Evolutionary conservation across 2,113 vertebrate species (phyloP), one percentile per base, ranked within the genome.

Genomic region (Chionomys nivalis): DNA sequence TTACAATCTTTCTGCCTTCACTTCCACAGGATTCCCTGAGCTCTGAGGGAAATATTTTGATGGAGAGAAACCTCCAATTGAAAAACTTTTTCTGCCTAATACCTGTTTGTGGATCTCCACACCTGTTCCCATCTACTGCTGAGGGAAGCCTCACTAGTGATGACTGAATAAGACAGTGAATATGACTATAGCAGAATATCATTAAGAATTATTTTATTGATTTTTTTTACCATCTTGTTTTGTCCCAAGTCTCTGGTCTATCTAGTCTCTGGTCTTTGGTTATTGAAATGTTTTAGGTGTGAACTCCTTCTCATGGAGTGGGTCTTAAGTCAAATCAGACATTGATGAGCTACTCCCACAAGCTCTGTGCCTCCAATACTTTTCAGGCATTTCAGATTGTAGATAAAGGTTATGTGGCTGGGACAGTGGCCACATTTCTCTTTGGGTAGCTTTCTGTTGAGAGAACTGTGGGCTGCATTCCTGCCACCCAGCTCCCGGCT

Each of bases 101-200:
- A 5, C 14, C 66, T 70, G 0, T 17, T 36, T n/a, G 7, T n/a
- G 68, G 33, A 23, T n/a, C 6, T 3, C 6, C 3, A 16, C 6
- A 36, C 5, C 33, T 70, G 33, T 70, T 70, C 12, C 66, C 16
- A 8, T 70, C 68, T 0, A 3, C 16, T 70, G 14, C 33, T 70
- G 36, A 16, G 36, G 68, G 68, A 70, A n/a, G 68, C 16, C 33
- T 70, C 19, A 7, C 68, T 19, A 19, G 19, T n/a, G 68, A n/a
- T 7, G 68, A 19, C 33, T 70, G 33, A 33, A 70, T 70, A 70
- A 70, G 33, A 6, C 36, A 72, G 7, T 19, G 36, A 72, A 17
- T n/a, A 70, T 17, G 68, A 70, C 5, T n/a, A 70, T n/a, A 70
- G 33, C 16, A 70, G 68, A n/a, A n/a, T 70, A 70, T n/a, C 33